A percentile compares a stretch with the other conserved stretches of the same genome.
Conservation (phyloP, 2,797 vertebrate genomes). For the Cynodonichthys magdalenae region DNA sequence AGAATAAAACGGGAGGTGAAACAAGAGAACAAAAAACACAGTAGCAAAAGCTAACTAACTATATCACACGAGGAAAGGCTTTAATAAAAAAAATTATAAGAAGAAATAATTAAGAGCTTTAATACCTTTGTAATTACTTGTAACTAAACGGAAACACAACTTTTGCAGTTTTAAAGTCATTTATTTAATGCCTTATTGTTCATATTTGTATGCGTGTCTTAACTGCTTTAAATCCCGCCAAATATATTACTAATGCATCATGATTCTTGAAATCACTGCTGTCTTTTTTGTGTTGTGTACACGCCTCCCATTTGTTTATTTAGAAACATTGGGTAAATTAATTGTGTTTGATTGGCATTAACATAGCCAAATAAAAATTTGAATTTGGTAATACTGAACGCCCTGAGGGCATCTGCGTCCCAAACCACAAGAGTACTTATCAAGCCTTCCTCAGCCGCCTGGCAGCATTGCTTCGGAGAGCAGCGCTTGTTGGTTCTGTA, state of each 20-base stretch:
- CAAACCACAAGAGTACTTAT: constrained; percentile 76
- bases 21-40: no score
- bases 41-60: no score
- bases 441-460: constrained; percentile 69
- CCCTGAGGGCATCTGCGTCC: constrained; percentile 62
- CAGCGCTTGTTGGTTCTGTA: constrained; percentile 61
- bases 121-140: neutral
- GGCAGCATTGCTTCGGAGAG: constrained; percentile 63
- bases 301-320: constrained; percentile 56
- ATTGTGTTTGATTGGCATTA: constrained; percentile 76
- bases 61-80: no score
- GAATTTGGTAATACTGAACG: constrained; percentile 70
- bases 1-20: no score
- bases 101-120: neutral
- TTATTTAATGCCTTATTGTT: neutral
- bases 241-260: constrained; percentile 12
- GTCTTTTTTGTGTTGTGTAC: constrained; percentile 5
- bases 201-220: neutral
- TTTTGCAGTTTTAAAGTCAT: neutral
- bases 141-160: neutral
- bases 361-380: constrained; percentile 76
- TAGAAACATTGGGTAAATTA: constrained; percentile 60
- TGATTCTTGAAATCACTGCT: constrained; percentile 12
- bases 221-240: neutral
- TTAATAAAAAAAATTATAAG: no score